Evolutionary conservation across 2,888 invertebrate genomes (phyloP).

Genomic region (Arge pagana): DNA sequence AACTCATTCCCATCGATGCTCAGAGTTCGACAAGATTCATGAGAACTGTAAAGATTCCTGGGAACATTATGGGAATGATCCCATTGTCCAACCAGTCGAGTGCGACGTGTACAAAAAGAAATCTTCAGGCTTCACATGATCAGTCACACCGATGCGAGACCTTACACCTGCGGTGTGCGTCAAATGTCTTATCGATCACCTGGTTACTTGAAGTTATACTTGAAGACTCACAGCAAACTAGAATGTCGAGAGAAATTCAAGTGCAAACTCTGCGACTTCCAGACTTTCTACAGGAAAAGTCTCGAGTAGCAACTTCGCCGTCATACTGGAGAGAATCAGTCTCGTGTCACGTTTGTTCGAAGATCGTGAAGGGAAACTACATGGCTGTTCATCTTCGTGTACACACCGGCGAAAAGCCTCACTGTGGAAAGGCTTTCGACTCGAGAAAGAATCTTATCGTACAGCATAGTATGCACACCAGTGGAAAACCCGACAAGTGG

Average conservation of each 20-base stretch:
- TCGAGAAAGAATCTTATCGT: constrained; percentile 43
- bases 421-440: constrained; percentile 46
- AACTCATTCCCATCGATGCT: too few relatives aligned
- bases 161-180: constrained; percentile 42
- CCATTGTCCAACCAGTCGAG: constrained; percentile 25
- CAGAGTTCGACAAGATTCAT: not conserved
- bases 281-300: constrained; percentile 56
- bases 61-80: not conserved
- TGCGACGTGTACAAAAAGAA: constrained; percentile 33
- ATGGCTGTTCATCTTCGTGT: constrained; percentile 44
- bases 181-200: constrained; percentile 61
- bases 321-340: constrained; percentile 54
- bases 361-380: constrained; percentile 47
- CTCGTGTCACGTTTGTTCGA: constrained; percentile 55
- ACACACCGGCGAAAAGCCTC: constrained; percentile 47
- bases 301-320: constrained; percentile 55
- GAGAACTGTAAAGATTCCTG: not conserved
- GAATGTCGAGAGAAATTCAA: constrained; percentile 61
- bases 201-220: constrained; percentile 61
- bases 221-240: constrained; percentile 43
- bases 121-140: constrained; percentile 48
- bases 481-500: constrained; percentile 46
- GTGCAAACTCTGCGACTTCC: constrained; percentile 58
- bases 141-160: constrained; percentile 43
- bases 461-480: constrained; percentile 45